Evolutionary conservation across 2,797 vertebrate species (phyloP), one percentile per base, ranked within the genome.

Genomic region (Protosalanx chinensis): DNA sequence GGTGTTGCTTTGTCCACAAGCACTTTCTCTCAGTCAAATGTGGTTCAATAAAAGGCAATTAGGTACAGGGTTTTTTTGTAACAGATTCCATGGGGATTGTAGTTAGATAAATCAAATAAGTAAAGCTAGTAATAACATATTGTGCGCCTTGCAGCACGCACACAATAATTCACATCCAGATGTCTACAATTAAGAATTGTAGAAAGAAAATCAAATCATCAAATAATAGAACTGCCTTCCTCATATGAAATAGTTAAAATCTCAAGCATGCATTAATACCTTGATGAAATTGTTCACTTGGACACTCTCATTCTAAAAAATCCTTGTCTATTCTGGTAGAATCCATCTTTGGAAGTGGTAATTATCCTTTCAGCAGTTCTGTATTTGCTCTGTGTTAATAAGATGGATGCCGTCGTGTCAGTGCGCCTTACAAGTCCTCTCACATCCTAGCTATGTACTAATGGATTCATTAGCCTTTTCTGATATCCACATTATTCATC

Each of bases 401-500:
- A 86, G 85, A 91, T 83, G 73, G 84, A 90, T 89, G 84, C 77
- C 77, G 71, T 75, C 51, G 75, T 83, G 82, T 81, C 84, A 77
- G 73, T 83, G 23, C 71, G 69, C 85, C 83, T 74, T 74, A 72
- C 76, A 84, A 84, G 87, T 88, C 81, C 76, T 91, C 88, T 85
- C 73, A 80, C 84, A 88, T 89, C 76, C 77, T 85, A 79, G 77
- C 88, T 87, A 80, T 81, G 77, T 81, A 74, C 85, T 92, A 91
- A 92, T 90, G 83, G 90, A 87, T 92, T 92, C 87, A 91, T 94
- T 92, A 89, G 85, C 88, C 77, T 79, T 88, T 84, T 87, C 80
- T 82, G 75, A 90, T 85, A 82, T 77, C 80, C 80, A 86, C 83
- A 90, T 91, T 91, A 85, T 82, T 88, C 83, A 81, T 88, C 76